These are phyloP conservation scores for Tor tambroides DNA, from an alignment of 2,113 vertebrate genomes.

Conservation along the genomic window DNA sequence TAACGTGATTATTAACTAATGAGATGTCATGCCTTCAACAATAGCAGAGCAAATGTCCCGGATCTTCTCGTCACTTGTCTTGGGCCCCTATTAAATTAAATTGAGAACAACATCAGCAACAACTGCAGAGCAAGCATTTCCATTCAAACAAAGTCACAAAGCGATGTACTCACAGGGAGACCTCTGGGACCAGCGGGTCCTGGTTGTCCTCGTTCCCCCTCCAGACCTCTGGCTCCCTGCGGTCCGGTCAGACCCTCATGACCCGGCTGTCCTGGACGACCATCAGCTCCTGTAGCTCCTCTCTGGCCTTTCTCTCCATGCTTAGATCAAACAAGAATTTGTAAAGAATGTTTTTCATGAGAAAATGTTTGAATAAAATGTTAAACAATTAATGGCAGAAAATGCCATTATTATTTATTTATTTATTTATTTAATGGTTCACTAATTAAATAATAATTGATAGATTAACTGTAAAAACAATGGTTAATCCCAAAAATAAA, in stretches of 20 bases:
- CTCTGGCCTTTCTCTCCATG: constrained; percentile 73
- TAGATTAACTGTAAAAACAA: too few relatives aligned
- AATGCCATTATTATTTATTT: too few relatives aligned
- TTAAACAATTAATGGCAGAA: too few relatives aligned
- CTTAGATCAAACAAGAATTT: constrained; percentile 57
- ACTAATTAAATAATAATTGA: too few relatives aligned
- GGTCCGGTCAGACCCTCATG: constrained; percentile 76
- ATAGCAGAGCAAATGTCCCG: constrained; percentile 77
- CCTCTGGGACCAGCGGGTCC: constrained; percentile 78
- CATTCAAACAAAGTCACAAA: neutral
- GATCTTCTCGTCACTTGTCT: constrained; percentile 75
- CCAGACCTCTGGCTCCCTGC: constrained; percentile 75
- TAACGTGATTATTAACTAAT: neutral
- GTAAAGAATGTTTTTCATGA: too few relatives aligned
- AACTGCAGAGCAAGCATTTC: neutral
- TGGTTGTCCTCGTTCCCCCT: constrained; percentile 73
- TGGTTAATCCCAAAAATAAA: too few relatives aligned
- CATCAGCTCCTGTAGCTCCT: constrained; percentile 73
- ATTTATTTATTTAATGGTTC: too few relatives aligned
- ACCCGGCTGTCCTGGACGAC: constrained; percentile 76
- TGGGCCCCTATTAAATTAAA: constrained; percentile 69
- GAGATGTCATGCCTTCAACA: constrained; percentile 71
- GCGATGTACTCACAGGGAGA: constrained; percentile 72
- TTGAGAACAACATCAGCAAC: neutral
- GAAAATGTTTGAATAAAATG: too few relatives aligned